Evolutionary conservation across 1,140 invertebrate genomes (phyloP).

Genomic region (Drosophila eugracilis): DNA sequence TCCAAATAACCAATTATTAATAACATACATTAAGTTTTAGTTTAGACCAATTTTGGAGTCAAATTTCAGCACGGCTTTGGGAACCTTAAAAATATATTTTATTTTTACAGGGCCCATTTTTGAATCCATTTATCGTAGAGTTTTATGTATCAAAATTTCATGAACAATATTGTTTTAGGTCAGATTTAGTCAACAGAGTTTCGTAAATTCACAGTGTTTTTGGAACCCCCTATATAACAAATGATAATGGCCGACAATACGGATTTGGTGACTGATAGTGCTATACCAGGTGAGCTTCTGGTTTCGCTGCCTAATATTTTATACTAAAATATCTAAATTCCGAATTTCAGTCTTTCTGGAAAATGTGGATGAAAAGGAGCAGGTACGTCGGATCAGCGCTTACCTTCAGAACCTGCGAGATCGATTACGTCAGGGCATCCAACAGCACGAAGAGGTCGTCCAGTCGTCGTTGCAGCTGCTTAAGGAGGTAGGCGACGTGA

Average conservation of each 20-base stretch:
- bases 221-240: no score
- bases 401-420: slow-evolving; percentile 53
- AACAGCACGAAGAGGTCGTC: slow-evolving; percentile 42
- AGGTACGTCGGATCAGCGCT: slow-evolving; percentile 33
- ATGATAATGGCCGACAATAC: not conserved
- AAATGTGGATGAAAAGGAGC: slow-evolving; percentile 21
- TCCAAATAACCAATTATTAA: no score
- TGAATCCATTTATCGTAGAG: not conserved
- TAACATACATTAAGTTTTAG: no score
- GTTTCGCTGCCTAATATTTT: no score
- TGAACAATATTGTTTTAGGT: not conserved
- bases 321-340: not conserved
- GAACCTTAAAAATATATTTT: no score
- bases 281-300: slow-evolving; percentile 9
- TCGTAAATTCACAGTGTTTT: slow-evolving; percentile 1
- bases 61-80: no score
- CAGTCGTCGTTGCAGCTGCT: slow-evolving; percentile 54
- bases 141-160: not conserved
- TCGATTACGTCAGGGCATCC: slow-evolving; percentile 27
- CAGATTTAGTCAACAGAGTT: not conserved
- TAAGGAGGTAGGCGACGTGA: slow-evolving; percentile 56
- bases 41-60: no score
- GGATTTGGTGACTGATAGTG: not conserved
- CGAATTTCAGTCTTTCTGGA: not conserved
- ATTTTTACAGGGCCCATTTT: no score